Conservation (phyloP, 2,888 invertebrate species). For the Prosopocoilus inquinatus region DNA sequence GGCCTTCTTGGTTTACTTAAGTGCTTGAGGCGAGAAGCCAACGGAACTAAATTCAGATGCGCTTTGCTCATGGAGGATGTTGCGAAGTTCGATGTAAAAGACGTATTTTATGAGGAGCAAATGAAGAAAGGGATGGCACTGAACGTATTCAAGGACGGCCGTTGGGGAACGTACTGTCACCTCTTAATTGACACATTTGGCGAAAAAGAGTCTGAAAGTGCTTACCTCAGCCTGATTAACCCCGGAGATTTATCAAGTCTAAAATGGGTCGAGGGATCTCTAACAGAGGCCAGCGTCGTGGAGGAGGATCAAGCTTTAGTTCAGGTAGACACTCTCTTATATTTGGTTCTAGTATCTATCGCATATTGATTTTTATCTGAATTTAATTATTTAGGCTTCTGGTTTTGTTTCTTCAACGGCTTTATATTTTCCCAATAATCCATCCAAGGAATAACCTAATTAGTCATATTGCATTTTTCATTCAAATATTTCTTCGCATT, state of each 20-base stretch:
- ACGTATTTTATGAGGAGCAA: conserved; percentile 9
- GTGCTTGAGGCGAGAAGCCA: conserved; percentile 71
- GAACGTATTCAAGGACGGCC: conserved; percentile 16
- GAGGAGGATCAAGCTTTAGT: conserved; percentile 14
- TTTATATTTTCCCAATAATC: no score
- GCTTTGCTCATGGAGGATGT: conserved; percentile 59
- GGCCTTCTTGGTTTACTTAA: conserved; percentile 84
- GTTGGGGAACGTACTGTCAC: conserved; percentile 25
- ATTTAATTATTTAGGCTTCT: no score
- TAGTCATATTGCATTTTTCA: no score
- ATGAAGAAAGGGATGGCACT: conserved; percentile 18
- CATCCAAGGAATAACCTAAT: no score
- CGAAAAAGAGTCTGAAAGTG: conserved; percentile 8
- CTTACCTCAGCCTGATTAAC: conserved; percentile 10
- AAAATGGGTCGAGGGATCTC: conserved; percentile 20
- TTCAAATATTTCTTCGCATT: no score
- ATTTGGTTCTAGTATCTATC: no score
- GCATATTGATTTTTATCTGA: no score
- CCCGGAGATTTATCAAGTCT: conserved; percentile 18
- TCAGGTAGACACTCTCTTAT: no score
- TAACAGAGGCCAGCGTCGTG: conserved; percentile 3
- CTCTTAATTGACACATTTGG: conserved; percentile 6
- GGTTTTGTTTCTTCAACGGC: no score
- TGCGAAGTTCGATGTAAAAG: conserved; percentile 36
- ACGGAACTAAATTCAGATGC: conserved; percentile 54